phyloP scores from a whole-genome alignment of 1,140 invertebrate genomes.

The Helicoverpa zea region DNA sequence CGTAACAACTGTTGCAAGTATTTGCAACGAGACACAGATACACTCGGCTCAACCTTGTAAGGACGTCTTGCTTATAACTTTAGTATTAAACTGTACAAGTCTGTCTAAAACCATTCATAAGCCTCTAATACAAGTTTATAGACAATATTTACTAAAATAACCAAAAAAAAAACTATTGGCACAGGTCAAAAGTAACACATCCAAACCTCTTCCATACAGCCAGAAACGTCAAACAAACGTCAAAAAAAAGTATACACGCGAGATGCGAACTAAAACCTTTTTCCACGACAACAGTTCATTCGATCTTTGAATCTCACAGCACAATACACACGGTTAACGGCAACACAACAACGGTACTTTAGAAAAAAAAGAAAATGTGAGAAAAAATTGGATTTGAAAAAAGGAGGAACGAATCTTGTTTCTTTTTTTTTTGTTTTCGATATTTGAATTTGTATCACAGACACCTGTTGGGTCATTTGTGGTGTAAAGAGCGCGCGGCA shows the following conservation, averaged over 20 bases:
- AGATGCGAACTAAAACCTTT: conserved; percentile 55
- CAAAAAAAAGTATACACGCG: conserved; percentile 29
- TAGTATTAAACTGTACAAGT: background rate
- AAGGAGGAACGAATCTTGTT: conserved; percentile 69
- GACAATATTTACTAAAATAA: background rate
- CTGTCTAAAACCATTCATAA: no score
- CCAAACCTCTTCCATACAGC: conserved; percentile 39
- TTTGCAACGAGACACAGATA: conserved; percentile 14
- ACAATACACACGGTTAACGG: conserved; percentile 70
- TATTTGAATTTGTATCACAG: conserved; percentile 54
- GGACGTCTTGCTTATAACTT: conserved; percentile 27
- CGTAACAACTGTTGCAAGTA: conserved; percentile 13
- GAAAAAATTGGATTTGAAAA: conserved; percentile 58
- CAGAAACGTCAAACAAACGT: conserved; percentile 44
- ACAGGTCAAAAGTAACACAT: conserved; percentile 31
- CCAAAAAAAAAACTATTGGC: background rate
- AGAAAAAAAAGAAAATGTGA: conserved; percentile 53
- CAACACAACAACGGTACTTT: conserved; percentile 66
- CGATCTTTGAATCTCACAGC: conserved; percentile 70
- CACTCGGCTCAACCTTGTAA: conserved; percentile 31
- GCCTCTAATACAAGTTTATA: no score
- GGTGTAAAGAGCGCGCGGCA: conserved; percentile 58
- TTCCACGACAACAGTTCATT: conserved; percentile 63
- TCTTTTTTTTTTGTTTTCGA: conserved; percentile 58
- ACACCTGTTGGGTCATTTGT: conserved; percentile 62